Base-by-base conservation (phyloP, 2,888 invertebrate species). In the Xanthia togata region DNA sequence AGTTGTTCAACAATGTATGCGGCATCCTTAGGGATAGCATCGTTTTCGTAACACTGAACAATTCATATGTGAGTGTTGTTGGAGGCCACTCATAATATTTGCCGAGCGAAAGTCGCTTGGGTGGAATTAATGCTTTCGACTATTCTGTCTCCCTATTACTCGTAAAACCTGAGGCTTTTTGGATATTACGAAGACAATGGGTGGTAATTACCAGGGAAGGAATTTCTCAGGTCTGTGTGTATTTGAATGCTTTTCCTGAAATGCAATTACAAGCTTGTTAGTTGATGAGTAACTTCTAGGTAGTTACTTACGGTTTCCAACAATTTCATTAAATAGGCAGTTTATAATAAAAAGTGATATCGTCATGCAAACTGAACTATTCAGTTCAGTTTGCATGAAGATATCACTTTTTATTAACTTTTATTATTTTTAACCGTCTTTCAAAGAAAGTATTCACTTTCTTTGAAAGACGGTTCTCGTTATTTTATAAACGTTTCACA, bases 11-110 rank as follows among this genome's bases (percentile, higher is more conserved):
- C 89, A 91, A 90, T 92, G 88, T 91, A 90, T 90, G 84, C 81
- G 87, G 84, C 87, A 89, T 90, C 90, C 90, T 87, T 84, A 77
- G 87, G 87, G 92, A 90, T 76, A 76, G 87, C 87, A 89, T 88
- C 89, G 88, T 89, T 93, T 91, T 91, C 90, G 89, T 90, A 90
- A 90, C 90, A 88, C 85, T 90, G 89, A 90, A 89, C 90, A 90
- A 93, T 91, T 90, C 90, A 89, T 89, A 79, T 84, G 86, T 85
- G 86, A 84, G 85, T 88, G 89, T 91, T 91, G 89, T 91, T 91
- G 84, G 87, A 90, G 89, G 90, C 89, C 89, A 90, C 89, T 91
- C 91, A 90, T 91, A 93, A 92, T 92, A 92, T 92, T 93, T 93
- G 89, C 88, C 84, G 86, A 90, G 89, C 82, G 82, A 91, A 89